These are phyloP conservation scores for Leptocoma aspasia DNA, from an alignment of 2,113 vertebrate genomes.

Conservation along the genomic window DNA sequence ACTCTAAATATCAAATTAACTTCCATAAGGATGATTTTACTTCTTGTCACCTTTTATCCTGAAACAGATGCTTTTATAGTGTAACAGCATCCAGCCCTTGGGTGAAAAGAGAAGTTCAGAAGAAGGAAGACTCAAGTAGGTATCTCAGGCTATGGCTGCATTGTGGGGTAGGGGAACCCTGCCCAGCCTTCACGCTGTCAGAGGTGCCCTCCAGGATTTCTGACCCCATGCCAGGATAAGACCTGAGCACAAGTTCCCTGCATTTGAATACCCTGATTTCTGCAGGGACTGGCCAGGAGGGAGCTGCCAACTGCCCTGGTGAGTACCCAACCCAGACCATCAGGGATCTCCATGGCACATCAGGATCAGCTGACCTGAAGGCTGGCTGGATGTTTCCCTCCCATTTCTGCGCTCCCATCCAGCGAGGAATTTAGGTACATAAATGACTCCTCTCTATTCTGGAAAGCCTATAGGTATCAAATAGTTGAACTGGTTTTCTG, in stretches of 20 bases:
- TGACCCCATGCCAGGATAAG: neutral
- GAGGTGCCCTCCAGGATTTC: neutral
- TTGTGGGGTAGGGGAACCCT: neutral
- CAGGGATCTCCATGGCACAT: neutral
- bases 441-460: neutral
- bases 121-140: neutral
- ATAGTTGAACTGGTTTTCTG: neutral
- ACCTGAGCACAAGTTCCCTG: neutral
- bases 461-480: neutral
- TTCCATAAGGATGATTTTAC: neutral
- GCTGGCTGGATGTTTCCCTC: neutral
- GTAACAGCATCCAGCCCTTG: neutral
- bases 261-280: neutral
- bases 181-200: neutral
- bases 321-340: neutral
- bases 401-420: neutral
- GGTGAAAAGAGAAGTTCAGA: neutral
- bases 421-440: neutral
- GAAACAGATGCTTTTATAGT: neutral
- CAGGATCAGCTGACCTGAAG: neutral
- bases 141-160: neutral
- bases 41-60: neutral
- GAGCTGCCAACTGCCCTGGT: neutral
- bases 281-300: neutral
- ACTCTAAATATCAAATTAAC: neutral